phyloP scores from a whole-genome alignment of 2,888 invertebrate genomes.

The Pegoplata infirma region DNA sequence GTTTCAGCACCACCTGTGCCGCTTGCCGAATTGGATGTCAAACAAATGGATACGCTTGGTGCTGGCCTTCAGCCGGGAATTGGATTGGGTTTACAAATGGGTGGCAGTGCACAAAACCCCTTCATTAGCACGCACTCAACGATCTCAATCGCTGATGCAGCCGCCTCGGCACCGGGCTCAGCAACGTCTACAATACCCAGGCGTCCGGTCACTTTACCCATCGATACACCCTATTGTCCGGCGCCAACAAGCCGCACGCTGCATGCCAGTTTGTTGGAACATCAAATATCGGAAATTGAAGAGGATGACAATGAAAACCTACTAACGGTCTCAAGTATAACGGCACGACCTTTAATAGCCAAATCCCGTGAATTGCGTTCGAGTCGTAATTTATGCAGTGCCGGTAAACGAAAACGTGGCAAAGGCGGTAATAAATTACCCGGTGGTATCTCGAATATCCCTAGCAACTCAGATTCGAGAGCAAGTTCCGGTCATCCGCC shows the following conservation, averaged over 20 bases:
- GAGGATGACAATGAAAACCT: slow-evolving; percentile 85
- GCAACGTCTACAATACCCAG: slow-evolving; percentile 75
- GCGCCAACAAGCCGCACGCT: slow-evolving; percentile 74
- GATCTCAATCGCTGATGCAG: slow-evolving; percentile 58
- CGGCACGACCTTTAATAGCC: slow-evolving; percentile 85
- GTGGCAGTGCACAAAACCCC: slow-evolving; percentile 65
- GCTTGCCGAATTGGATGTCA: slow-evolving; percentile 77
- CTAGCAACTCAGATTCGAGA: slow-evolving; percentile 58
- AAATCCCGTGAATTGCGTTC: slow-evolving; percentile 82
- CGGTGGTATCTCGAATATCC: slow-evolving; percentile 54
- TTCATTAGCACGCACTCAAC: slow-evolving; percentile 59
- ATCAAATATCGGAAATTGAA: slow-evolving; percentile 79
- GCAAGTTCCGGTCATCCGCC: slow-evolving; percentile 63
- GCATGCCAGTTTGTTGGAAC: slow-evolving; percentile 77
- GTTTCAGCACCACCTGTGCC: slow-evolving; percentile 83
- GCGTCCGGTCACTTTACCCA: slow-evolving; percentile 79
- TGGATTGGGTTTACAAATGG: slow-evolving; percentile 62
- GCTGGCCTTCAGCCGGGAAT: slow-evolving; percentile 54
- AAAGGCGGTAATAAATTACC: slow-evolving; percentile 63
- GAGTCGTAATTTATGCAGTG: slow-evolving; percentile 68
- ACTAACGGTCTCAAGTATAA: slow-evolving; percentile 85
- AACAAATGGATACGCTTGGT: slow-evolving; percentile 71
- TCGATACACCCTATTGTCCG: slow-evolving; percentile 77
- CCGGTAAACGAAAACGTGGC: slow-evolving; percentile 56
- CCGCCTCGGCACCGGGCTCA: slow-evolving; percentile 54